Percentiles rank a stretch among this genome's conserved stretches.
Conservation (phyloP, 2,888 invertebrate genomes). For the Eremobia ochroleuca region DNA sequence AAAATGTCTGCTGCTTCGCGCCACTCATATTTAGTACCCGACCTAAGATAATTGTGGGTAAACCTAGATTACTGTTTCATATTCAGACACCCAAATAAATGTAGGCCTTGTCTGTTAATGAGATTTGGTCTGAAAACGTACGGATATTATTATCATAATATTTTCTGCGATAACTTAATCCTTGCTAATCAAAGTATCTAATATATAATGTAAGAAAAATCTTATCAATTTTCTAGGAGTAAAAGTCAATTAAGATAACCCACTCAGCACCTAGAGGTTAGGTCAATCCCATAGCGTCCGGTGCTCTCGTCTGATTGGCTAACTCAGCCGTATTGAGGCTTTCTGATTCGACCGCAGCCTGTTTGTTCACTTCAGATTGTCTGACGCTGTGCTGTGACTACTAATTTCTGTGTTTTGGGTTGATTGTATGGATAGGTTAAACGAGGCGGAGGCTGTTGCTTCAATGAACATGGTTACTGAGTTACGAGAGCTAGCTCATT, state of each 20-base stretch:
- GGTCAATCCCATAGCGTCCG: slow-evolving; percentile 13
- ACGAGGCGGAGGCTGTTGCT: neutral
- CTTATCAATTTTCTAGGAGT: slow-evolving; percentile 21
- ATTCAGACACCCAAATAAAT: slow-evolving; percentile 14
- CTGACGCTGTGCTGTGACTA: slow-evolving; percentile 28
- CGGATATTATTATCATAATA: neutral
- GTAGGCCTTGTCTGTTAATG: neutral
- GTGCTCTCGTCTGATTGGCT: slow-evolving; percentile 30
- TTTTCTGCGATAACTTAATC: neutral
- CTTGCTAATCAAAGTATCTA: neutral
- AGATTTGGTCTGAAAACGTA: neutral
- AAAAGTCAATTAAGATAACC: slow-evolving; percentile 28
- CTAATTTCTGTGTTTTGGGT: slow-evolving; percentile 27
- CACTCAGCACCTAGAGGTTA: slow-evolving; percentile 13
- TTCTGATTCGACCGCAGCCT: slow-evolving; percentile 26
- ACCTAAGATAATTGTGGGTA: slow-evolving; percentile 4
- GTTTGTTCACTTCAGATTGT: slow-evolving; percentile 27
- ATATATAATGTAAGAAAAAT: neutral
- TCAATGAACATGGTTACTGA: slow-evolving; percentile 7
- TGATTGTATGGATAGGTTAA: slow-evolving; percentile 20
- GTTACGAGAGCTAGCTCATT: slow-evolving; percentile 6
- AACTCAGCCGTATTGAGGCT: slow-evolving; percentile 6
- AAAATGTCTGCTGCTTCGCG: slow-evolving; percentile 36
- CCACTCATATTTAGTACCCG: slow-evolving; percentile 12
- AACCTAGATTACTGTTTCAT: slow-evolving; percentile 15